Evolutionary conservation across 1,140 invertebrate genomes (phyloP), one percentile per base, ranked within the genome.

Genomic region (Leptopilina clavipes): DNA sequence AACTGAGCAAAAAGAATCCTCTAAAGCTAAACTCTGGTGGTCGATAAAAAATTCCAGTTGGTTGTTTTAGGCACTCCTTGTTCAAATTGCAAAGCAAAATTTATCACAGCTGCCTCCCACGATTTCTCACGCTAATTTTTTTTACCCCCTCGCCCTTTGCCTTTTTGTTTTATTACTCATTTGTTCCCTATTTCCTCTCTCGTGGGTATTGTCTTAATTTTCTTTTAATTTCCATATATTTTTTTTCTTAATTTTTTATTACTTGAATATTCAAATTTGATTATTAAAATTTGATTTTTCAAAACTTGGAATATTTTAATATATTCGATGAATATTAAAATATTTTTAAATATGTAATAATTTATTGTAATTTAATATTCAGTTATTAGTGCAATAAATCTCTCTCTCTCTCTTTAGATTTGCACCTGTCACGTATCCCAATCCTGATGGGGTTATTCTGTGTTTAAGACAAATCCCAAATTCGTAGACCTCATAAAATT

Each of bases 1-100:
- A 76, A 70, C 71, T 5, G 59, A 65, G 56, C 56, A 65, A 65
- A 65, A 65, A 65, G 56, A 11, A 59, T 25, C 22, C 11, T 65
- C 25, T 31, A 31, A 31, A 31, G 25, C 19, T 65, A 65, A 65
- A 65, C 56, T 65, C 22, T 65, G 56, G 56, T 65, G 56, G 59
- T 31, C 22, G 25, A 65, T 65, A 65, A 65, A 65, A 65, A 65
- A 65, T 22, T 25, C 56, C 56, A 25, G 22, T 14, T 10, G 56
- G 56, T 25, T 25, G 56, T 65, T 65, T 65, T 65, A 25, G 56
- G 22, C 56, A 11, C 56, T 11, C 22, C 56, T 65, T 65, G 9
- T 65, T 65, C 11, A 25, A 65, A 65, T 65, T 22, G 56, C 9
- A 19, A 25, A 11, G 56, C 56, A 65, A 65, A 65, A 65, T 65